phyloP scores from a whole-genome alignment of 2,113 vertebrate genomes.

The Lagopus muta region DNA sequence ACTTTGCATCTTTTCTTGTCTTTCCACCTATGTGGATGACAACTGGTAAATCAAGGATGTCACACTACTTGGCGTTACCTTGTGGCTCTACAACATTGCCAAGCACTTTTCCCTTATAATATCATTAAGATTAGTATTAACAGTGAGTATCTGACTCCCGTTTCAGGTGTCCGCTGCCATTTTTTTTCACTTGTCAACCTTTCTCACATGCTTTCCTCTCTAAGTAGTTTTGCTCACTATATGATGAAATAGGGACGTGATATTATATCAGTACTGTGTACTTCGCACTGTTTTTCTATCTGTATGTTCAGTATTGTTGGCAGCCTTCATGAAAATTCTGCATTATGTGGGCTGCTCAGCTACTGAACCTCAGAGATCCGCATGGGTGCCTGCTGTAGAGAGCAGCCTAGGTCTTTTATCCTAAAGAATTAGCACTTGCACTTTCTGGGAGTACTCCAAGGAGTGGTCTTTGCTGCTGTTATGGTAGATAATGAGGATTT shows the following conservation, averaged over 20 bases:
- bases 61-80: background rate
- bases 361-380: background rate
- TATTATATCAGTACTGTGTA: background rate
- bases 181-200: background rate
- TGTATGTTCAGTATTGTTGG: background rate
- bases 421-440: background rate
- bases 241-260: background rate
- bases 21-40: background rate
- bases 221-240: accelerated
- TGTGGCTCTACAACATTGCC: background rate
- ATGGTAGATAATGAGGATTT: background rate
- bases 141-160: background rate
- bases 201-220: background rate
- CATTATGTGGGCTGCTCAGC: background rate
- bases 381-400: background rate
- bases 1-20: background rate
- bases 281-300: background rate
- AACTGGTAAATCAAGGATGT: background rate
- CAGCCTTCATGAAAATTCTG: background rate
- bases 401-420: background rate
- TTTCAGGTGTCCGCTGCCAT: background rate
- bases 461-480: background rate
- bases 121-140: background rate
- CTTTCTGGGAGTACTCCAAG: background rate
- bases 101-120: background rate